Evolutionary conservation across 2,888 invertebrate species (phyloP), one percentile per base, ranked within the genome.

Genomic region (Selenia dentaria): DNA sequence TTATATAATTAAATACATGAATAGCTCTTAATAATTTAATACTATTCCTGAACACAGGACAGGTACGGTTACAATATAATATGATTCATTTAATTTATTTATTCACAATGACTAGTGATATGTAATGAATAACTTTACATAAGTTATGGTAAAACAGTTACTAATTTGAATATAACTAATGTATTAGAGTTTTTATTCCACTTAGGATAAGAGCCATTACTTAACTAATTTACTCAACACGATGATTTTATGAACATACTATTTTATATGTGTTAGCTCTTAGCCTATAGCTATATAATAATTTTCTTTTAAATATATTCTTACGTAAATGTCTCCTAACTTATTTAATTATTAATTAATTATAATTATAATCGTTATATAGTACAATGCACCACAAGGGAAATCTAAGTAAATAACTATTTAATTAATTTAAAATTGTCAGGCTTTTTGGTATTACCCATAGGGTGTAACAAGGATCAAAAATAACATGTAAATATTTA

Each of bases 11-110:
- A n/a, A 27, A 24, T 22, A 18, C 31, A 36, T 2, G 13, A 32
- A 32, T 40, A 28, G 24, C 8, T 18, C 18, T 27, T 6, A 35
- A 51, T 62, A 64, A 57, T 71, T 70, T 73, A 76, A 78, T 75
- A 74, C 74, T 77, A 77, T 74, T 88, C 87, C 86, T 84, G 85
- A 87, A 88, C 81, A 82, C 89, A 88, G 84, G 86, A 82, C 89
- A 89, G 89, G 89, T 89, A 89, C 88, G 65, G 79, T 79, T 77
- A 81, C 74, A 47, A 35, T 29, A 37, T 28, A 75, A 76, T 75
- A 69, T 74, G 68, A 67, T 57, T 65, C 25, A 35, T 36, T 45
- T 46, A 48, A 74, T 64, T 65, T 68, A 67, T 74, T 77, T 72
- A 70, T 74, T 67, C 68, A 71, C 70, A 77, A 77, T 89, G 89